These are phyloP conservation scores for Vimba vimba DNA, from an alignment of 2,113 vertebrate genomes.

Conservation along the genomic window DNA sequence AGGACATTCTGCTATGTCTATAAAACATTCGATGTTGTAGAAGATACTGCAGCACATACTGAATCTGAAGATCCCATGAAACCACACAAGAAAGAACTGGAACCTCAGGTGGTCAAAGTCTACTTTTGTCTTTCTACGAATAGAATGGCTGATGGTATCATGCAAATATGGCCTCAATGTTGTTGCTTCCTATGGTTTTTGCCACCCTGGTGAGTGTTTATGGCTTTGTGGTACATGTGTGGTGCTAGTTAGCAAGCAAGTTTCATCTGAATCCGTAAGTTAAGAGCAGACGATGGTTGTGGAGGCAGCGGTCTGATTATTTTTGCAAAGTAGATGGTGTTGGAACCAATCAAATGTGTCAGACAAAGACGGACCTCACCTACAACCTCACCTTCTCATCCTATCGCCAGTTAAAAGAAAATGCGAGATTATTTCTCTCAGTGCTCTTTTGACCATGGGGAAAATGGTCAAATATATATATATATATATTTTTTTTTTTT, in stretches of 20 bases:
- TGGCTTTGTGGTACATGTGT: slow-evolving; percentile 68
- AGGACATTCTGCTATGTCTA: neutral
- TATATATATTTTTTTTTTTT: neutral
- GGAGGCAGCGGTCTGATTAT: slow-evolving; percentile 21
- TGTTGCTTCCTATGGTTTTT: slow-evolving; percentile 2
- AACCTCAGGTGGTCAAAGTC: slow-evolving; percentile 70
- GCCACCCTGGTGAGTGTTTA: slow-evolving; percentile 76
- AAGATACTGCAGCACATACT: neutral
- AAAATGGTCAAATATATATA: neutral
- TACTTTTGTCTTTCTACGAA: slow-evolving; percentile 71
- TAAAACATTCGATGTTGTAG: neutral
- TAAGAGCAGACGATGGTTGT: neutral
- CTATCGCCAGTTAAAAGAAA: neutral
- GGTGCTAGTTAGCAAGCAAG: slow-evolving; percentile 44
- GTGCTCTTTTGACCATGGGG: neutral
- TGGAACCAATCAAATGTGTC: slow-evolving; percentile 51
- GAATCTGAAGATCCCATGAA: neutral
- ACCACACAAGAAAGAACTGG: neutral
- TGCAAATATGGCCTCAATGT: slow-evolving; percentile 23
- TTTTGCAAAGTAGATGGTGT: slow-evolving; percentile 39
- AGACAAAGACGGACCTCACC: slow-evolving; percentile 38
- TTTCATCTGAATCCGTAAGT: neutral
- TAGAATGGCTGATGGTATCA: slow-evolving; percentile 64
- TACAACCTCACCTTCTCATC: slow-evolving; percentile 25
- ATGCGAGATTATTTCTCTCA: neutral